Conservation (phyloP, 1,140 invertebrate species). For the Meteorus sp. region DNA sequence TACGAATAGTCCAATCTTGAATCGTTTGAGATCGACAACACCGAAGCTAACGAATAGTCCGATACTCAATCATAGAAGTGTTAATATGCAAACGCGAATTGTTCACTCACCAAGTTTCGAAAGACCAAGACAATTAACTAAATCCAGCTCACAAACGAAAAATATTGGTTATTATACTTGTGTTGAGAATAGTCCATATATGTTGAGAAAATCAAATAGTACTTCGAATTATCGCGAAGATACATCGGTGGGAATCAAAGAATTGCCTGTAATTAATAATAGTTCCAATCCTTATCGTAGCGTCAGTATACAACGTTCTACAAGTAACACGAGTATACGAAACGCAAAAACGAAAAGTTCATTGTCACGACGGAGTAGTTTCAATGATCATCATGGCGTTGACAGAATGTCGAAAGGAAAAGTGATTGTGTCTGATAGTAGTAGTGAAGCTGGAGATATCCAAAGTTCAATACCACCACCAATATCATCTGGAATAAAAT, state of each 20-base stretch:
- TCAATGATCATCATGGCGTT: conserved; percentile 38
- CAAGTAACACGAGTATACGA: conserved; percentile 43
- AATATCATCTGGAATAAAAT: conserved; percentile 43
- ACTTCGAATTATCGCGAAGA: conserved; percentile 43
- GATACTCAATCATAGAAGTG: conserved; percentile 41
- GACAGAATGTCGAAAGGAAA: conserved; percentile 30
- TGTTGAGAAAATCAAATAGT: conserved; percentile 45
- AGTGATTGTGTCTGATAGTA: conserved; percentile 39
- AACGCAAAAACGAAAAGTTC: conserved; percentile 37
- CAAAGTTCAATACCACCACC: conserved; percentile 27
- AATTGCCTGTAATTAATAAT: conserved; percentile 31
- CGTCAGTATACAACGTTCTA: conserved; percentile 42
- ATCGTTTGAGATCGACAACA: conserved; percentile 39
- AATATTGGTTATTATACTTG: conserved; percentile 47
- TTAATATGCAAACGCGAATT: conserved; percentile 31
- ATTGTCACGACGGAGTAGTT: conserved; percentile 38
- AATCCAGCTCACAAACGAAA: conserved; percentile 35
- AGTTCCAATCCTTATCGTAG: conserved; percentile 36
- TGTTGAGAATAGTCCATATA: conserved; percentile 45
- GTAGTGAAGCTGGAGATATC: conserved; percentile 43
- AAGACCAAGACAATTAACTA: conserved; percentile 37
- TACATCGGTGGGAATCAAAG: conserved; percentile 26
- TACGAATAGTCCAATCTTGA: conserved; percentile 43
- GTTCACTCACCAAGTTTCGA: conserved; percentile 39
- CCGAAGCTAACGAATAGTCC: conserved; percentile 46